Conservation (phyloP, 2,113 vertebrate species). For the Brienomyrus longianalis region DNA sequence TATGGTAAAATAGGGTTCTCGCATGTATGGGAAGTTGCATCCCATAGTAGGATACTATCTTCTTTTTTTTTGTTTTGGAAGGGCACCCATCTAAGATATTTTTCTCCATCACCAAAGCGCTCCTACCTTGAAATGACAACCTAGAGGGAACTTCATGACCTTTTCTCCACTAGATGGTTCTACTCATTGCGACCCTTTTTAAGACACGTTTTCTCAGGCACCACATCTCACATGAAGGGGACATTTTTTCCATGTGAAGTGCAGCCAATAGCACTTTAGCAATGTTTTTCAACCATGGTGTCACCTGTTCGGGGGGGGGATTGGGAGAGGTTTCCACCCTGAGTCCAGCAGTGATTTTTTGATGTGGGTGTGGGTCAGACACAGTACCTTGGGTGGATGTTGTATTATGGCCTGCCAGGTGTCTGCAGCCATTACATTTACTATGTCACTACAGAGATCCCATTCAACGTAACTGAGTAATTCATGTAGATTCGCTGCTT, state of each 20-base stretch:
- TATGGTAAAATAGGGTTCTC: neutral
- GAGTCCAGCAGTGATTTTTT: neutral
- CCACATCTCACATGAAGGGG: too few relatives aligned
- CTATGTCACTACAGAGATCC: neutral
- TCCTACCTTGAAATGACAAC: neutral
- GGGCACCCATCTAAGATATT: neutral
- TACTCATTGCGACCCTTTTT: too few relatives aligned
- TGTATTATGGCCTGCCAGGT: neutral
- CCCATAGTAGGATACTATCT: neutral
- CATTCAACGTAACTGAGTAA: neutral
- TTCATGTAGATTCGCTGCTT: neutral
- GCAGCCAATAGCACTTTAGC: too few relatives aligned
- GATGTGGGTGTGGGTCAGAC: neutral
- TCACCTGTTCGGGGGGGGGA: too few relatives aligned
- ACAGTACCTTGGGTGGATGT: neutral
- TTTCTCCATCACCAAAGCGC: neutral
- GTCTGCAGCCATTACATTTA: neutral
- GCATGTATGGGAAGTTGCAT: too few relatives aligned
- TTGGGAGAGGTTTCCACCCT: neutral
- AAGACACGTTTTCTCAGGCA: too few relatives aligned
- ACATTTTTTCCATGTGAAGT: too few relatives aligned
- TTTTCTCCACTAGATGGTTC: neutral
- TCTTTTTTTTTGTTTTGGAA: too few relatives aligned
- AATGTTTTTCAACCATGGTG: neutral
- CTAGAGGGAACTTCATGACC: neutral